Conservation (phyloP, 1,140 invertebrate genomes). For the Zaprionus vittiger region DNA sequence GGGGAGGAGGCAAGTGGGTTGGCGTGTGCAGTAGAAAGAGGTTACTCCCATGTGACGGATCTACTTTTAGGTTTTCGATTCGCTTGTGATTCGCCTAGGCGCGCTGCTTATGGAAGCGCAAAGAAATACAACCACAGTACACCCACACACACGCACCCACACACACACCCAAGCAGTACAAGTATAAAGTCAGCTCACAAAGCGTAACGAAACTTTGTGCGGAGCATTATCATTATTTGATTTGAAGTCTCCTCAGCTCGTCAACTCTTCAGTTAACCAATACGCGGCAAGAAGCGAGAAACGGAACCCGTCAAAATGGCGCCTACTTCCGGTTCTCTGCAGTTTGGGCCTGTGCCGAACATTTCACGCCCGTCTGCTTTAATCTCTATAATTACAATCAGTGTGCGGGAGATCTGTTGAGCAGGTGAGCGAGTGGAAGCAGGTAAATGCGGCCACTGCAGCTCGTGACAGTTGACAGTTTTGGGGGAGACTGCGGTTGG, state of each 20-base stretch:
- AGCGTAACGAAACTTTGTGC: conserved; percentile 65
- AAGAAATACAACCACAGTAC: conserved; percentile 71
- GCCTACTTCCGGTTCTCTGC: conserved; percentile 39
- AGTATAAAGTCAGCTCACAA: conserved; percentile 52
- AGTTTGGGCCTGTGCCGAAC: conserved; percentile 64
- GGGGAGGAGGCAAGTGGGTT: not conserved
- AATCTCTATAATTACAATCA: conserved; percentile 71
- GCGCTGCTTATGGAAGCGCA: conserved; percentile 77
- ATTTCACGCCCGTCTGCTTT: conserved; percentile 66
- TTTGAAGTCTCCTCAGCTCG: not conserved
- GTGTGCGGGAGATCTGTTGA: conserved; percentile 13
- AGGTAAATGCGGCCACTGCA: conserved; percentile 29
- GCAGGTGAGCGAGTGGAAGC: conserved; percentile 16
- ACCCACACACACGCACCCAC: conserved; percentile 20
- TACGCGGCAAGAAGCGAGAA: conserved; percentile 61
- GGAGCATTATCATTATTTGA: conserved; percentile 2
- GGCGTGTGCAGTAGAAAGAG: conserved; percentile 3
- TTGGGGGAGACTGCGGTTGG: not conserved
- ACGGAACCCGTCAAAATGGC: conserved; percentile 57
- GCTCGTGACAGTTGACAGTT: conserved; percentile 46
- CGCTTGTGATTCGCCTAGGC: conserved; percentile 51
- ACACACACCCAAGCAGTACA: not conserved
- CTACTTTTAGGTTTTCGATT: conserved; percentile 44
- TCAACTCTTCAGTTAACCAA: conserved; percentile 49
- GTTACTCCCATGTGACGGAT: not conserved